These are phyloP conservation scores for Atta colombica DNA, from an alignment of 1,140 invertebrate species.

Conservation along the genomic window DNA sequence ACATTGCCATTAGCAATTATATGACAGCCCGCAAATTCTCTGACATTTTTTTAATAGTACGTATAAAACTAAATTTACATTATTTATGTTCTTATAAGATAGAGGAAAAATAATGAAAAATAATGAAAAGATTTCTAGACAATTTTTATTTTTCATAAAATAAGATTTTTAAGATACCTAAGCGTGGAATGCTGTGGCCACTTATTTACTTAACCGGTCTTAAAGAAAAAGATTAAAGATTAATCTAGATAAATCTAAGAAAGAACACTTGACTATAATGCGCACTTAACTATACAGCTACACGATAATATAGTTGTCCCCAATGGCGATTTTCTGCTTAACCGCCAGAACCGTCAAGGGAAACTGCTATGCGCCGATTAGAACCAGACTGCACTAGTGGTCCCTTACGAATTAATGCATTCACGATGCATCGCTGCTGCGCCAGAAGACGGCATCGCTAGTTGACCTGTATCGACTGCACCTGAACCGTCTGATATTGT, in stretches of 20 bases:
- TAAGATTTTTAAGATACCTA: too few species aligned
- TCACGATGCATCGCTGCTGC: slow-evolving; percentile 53
- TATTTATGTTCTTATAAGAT: too few species aligned
- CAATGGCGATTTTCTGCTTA: slow-evolving; percentile 38
- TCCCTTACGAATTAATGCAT: slow-evolving; percentile 66
- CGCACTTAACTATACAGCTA: neutral
- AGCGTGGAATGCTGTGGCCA: too few species aligned
- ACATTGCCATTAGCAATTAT: too few species aligned
- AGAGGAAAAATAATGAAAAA: too few species aligned
- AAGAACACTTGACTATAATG: slow-evolving; percentile 12
- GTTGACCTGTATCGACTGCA: slow-evolving; percentile 43
- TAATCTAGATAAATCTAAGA: neutral
- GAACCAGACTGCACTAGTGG: slow-evolving; percentile 43
- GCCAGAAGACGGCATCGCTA: slow-evolving; percentile 32
- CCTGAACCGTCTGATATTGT: slow-evolving; percentile 43
- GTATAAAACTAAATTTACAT: too few species aligned
- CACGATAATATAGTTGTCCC: slow-evolving; percentile 31
- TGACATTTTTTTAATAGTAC: too few species aligned
- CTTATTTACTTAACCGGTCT: too few species aligned
- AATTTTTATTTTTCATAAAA: too few species aligned
- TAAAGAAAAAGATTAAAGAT: too few species aligned
- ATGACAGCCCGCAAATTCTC: too few species aligned
- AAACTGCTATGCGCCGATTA: slow-evolving; percentile 48
- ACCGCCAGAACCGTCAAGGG: slow-evolving; percentile 19
- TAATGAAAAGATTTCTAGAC: too few species aligned